phyloP scores from a whole-genome alignment of 2,113 vertebrate genomes.

The cattle (Bos taurus) region DNA sequence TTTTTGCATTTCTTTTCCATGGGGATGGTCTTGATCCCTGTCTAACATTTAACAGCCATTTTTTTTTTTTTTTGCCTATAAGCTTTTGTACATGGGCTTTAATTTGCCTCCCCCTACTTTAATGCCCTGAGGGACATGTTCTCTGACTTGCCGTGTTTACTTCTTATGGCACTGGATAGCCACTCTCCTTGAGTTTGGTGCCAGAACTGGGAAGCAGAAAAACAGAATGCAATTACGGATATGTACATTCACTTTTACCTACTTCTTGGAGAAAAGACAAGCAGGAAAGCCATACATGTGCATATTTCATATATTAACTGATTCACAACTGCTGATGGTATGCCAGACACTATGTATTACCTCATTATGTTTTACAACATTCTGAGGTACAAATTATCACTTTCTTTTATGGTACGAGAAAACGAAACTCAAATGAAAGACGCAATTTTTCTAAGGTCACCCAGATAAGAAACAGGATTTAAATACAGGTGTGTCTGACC shows the following conservation, averaged over 20 bases:
- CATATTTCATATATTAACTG: not conserved
- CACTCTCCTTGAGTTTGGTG: not conserved
- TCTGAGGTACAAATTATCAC: not conserved
- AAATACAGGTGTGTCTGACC: not conserved
- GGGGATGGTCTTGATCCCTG: too few relatives aligned
- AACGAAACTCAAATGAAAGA: not conserved
- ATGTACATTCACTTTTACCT: not conserved
- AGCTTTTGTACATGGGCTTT: not conserved
- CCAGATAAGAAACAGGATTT: not conserved
- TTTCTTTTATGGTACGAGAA: not conserved
- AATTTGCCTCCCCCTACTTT: not conserved
- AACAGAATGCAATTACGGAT: not conserved
- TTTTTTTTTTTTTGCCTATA: not conserved
- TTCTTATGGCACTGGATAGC: not conserved
- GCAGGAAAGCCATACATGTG: not conserved
- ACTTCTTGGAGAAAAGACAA: not conserved
- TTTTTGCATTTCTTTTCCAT: too few relatives aligned
- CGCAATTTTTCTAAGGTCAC: not conserved
- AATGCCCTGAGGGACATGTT: not conserved
- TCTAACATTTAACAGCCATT: not conserved
- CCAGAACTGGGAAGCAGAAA: not conserved
- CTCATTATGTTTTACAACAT: not conserved
- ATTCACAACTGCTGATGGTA: not conserved
- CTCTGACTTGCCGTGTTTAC: not conserved
- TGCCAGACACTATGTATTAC: not conserved